These are phyloP conservation scores for Actinemys pallida DNA, from an alignment of 2,113 vertebrate species.

Conservation along the genomic window DNA sequence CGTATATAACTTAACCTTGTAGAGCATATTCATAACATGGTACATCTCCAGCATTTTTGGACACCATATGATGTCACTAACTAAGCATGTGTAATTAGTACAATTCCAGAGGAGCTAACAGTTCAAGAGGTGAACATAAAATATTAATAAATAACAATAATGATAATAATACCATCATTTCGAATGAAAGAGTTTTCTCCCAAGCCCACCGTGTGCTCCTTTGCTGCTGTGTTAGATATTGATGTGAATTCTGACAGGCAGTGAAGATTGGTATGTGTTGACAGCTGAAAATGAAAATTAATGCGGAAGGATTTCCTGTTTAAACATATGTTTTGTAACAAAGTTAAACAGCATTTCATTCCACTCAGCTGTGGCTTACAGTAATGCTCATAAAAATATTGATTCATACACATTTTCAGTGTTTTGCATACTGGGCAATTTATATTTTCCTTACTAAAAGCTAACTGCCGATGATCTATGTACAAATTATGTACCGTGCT, in stretches of 20 bases:
- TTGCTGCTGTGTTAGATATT: neutral
- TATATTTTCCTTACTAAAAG: conserved; percentile 57
- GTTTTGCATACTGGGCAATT: conserved; percentile 64
- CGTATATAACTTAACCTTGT: conserved; percentile 16
- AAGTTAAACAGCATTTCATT: conserved; percentile 26
- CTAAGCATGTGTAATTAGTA: neutral
- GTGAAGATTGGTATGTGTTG: neutral
- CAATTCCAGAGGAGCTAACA: neutral
- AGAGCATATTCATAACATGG: neutral
- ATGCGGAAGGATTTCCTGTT: conserved; percentile 34
- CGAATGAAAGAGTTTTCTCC: neutral
- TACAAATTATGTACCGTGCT: conserved; percentile 26
- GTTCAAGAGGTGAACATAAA: neutral
- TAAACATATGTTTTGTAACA: neutral
- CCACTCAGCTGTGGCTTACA: neutral
- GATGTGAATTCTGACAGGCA: neutral
- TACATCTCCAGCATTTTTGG: neutral
- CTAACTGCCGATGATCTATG: conserved; percentile 60
- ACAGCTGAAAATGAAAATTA: conserved; percentile 1
- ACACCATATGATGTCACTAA: neutral
- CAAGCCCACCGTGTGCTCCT: fast-evolving
- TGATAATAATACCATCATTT: neutral
- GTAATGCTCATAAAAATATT: conserved; percentile 1
- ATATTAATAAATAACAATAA: neutral
- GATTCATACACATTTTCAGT: conserved; percentile 45